phyloP scores from a whole-genome alignment of 2,888 invertebrate species.

The Mantis religiosa region DNA sequence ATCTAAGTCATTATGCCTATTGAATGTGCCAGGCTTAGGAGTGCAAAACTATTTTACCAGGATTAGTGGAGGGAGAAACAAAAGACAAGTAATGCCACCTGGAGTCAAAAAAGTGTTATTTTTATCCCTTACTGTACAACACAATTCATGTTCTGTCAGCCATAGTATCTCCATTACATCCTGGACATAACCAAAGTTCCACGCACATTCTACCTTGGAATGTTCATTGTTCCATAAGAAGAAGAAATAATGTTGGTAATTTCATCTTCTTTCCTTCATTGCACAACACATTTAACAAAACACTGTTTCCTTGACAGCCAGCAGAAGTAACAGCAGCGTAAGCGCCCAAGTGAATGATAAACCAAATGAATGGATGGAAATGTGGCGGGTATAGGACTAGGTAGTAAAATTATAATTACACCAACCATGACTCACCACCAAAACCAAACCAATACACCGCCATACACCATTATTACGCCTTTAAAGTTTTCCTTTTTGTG shows the following conservation, averaged over 20 bases:
- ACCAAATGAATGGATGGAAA: neutral
- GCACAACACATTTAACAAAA: neutral
- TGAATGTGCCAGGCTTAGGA: neutral
- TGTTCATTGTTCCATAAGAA: neutral
- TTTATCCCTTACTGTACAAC: neutral
- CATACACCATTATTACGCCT: neutral
- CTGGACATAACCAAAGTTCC: neutral
- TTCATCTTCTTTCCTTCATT: neutral
- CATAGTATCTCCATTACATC: neutral
- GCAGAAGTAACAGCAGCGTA: neutral
- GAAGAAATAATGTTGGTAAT: neutral
- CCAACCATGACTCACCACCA: conserved; percentile 1
- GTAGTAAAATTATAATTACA: neutral
- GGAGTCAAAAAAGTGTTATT: neutral
- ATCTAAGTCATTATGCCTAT: neutral
- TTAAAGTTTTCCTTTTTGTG: neutral
- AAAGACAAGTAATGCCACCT: neutral
- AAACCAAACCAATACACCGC: conserved; percentile 1
- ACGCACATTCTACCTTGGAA: neutral
- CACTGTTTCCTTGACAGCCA: conserved; percentile 6
- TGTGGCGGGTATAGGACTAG: neutral
- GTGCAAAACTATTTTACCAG: neutral
- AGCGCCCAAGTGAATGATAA: neutral
- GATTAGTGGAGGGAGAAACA: neutral
- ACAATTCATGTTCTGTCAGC: neutral